phyloP scores from a whole-genome alignment of 2,113 vertebrate species.

The Nestor notabilis region DNA sequence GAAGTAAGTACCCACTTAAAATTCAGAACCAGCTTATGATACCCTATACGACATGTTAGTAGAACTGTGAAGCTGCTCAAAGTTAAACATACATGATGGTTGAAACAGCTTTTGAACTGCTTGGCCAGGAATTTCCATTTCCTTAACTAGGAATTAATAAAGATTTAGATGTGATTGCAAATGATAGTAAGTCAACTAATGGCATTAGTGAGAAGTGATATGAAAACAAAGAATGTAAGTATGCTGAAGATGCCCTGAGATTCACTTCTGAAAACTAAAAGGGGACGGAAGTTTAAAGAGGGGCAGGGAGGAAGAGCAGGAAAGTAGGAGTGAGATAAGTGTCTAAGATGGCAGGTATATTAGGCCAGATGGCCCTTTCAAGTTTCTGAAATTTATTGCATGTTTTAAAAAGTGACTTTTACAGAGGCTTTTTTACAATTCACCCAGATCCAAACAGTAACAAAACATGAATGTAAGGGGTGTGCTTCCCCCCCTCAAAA shows the following conservation, averaged over 20 bases:
- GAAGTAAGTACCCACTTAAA: not conserved
- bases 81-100: not conserved
- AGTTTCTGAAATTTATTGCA: constrained; percentile 18
- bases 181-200: not conserved
- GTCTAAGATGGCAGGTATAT: not conserved
- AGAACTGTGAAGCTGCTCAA: not conserved
- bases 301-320: not conserved
- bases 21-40: not conserved
- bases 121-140: not conserved
- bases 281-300: not conserved
- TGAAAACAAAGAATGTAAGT: not conserved
- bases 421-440: not conserved
- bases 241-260: not conserved
- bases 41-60: not conserved
- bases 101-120: not conserved
- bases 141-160: not conserved
- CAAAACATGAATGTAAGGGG: not conserved
- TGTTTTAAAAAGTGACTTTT: constrained; percentile 4
- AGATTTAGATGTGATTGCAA: not conserved
- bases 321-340: not conserved
- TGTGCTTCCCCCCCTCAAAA: not conserved
- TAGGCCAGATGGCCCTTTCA: constrained; percentile 34
- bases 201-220: not conserved
- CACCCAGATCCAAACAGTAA: not conserved
- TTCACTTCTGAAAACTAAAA: constrained; percentile 21